Evolutionary conservation across 2,113 vertebrate genomes (phyloP).

Genomic region (Mus pahari): DNA sequence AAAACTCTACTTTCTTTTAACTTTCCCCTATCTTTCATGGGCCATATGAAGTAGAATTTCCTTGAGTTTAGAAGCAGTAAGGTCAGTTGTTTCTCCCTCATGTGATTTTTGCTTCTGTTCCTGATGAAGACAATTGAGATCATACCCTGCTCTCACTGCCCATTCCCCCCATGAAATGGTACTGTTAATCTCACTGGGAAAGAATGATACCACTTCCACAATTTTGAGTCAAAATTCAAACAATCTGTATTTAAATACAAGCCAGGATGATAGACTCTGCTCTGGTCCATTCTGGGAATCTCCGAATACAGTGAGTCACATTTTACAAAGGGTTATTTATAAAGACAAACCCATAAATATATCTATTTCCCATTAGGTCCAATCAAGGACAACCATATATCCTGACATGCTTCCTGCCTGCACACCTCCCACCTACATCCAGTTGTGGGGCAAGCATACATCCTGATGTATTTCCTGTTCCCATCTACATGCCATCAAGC

Average conservation of each 20-base stretch:
- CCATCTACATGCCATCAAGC: not conserved
- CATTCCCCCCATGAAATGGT: accelerated
- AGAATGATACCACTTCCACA: not conserved
- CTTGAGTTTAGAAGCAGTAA: not conserved
- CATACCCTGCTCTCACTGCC: not conserved
- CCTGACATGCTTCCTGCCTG: not conserved
- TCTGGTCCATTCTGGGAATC: not conserved
- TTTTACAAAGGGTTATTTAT: not conserved
- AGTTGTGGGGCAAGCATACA: not conserved
- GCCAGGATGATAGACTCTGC: not conserved
- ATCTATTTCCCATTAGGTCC: not conserved
- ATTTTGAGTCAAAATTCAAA: not conserved
- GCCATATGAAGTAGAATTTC: not conserved
- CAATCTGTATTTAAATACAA: not conserved
- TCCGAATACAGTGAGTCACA: not conserved
- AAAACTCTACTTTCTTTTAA: not conserved
- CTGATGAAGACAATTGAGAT: not conserved
- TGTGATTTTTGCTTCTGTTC: not conserved
- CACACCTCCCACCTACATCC: not conserved
- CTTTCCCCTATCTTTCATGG: not conserved
- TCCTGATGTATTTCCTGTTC: not conserved
- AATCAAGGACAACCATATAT: not conserved
- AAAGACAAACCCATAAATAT: not conserved
- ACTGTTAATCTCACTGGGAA: not conserved
- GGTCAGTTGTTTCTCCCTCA: not conserved